Evolutionary conservation across 2,888 invertebrate genomes (phyloP), one percentile per base, ranked within the genome.

Genomic region (Pachycephus smyrnensis): DNA sequence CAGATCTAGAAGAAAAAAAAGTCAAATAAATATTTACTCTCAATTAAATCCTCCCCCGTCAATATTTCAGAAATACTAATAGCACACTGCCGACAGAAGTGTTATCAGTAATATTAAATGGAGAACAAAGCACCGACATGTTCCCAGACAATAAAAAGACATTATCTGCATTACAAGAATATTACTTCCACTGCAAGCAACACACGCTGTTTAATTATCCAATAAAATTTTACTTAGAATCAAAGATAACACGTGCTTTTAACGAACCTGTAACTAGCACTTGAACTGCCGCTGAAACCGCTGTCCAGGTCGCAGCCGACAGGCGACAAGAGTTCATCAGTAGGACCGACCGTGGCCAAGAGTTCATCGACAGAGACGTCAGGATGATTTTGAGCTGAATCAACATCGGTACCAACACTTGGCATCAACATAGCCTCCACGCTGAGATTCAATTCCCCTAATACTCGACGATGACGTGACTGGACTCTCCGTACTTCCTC

Each of bases 361-460:
- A 96, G 91, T 89, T 95, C 95, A 76, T 90, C 90, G 40, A 88
- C 86, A 94, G 94, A 82, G 94, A 92, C 88, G 94, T 94, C 88
- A 94, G 94, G 88, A 93, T 93, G 71, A 31, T 12, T 31, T 12
- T 15, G 32, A 12, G 31, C 33, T 31, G 4, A 12, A 31, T 71
- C 71, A 32, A 12, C 71, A 3, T 71, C 83, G 93, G 93, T 88
- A 94, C 94, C 79, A 3, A 1, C 23, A 9, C 71, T 94, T 31
- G 97, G 97, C 97, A 97, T 97, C 83, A 97, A 92, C 97, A 97
- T 97, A 73, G 96, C 97, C 92, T 97, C 97, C 73, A 96, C 96
- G 85, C 97, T 96, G 80, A 97, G 94, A 93, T 97, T 97, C 80
- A 97, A 92, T 91, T 97, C 97, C 73, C 96, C 97, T 82, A 97